A percentile compares a stretch with the other conserved stretches of the same genome.
Evolutionary conservation across 2,888 invertebrate genomes (phyloP).

Genomic region (Drosophila greeni): DNA sequence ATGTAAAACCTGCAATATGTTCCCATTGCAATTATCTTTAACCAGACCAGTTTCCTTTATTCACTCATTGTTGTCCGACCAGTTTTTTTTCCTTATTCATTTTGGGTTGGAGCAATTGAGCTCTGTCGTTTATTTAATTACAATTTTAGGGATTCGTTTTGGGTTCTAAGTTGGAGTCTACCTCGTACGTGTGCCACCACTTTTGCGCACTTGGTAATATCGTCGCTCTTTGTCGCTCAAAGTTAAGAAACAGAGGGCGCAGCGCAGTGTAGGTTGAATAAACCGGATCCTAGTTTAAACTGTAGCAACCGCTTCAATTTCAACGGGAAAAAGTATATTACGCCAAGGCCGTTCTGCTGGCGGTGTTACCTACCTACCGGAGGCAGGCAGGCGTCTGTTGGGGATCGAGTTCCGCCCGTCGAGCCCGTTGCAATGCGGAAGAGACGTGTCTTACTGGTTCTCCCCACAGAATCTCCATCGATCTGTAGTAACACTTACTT

Average conservation of each 20-base stretch:
- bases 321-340: constrained; percentile 27
- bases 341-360: constrained; percentile 43
- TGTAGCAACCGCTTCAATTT: constrained; percentile 39
- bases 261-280: constrained; percentile 36
- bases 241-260: constrained; percentile 25
- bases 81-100: not conserved
- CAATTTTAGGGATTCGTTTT: not conserved
- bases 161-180: not conserved
- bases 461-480: constrained; percentile 4
- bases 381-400: constrained; percentile 2
- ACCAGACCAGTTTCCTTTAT: constrained; percentile 3
- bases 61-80: not conserved
- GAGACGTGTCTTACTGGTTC: constrained; percentile 13
- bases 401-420: constrained; percentile 15
- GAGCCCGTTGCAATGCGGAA: constrained; percentile 37
- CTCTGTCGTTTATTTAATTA: not conserved
- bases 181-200: not conserved
- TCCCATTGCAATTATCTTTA: constrained; percentile 5
- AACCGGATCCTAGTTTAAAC: constrained; percentile 52
- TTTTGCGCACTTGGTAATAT: constrained; percentile 19
- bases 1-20: not conserved
- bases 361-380: not conserved
- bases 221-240: constrained; percentile 37
- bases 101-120: not conserved
- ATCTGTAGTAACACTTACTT: constrained; percentile 19